Percentiles rank a stretch among this genome's conserved stretches.
Conservation (phyloP, 2,113 vertebrate genomes). For the Turdus rufiventris region DNA sequence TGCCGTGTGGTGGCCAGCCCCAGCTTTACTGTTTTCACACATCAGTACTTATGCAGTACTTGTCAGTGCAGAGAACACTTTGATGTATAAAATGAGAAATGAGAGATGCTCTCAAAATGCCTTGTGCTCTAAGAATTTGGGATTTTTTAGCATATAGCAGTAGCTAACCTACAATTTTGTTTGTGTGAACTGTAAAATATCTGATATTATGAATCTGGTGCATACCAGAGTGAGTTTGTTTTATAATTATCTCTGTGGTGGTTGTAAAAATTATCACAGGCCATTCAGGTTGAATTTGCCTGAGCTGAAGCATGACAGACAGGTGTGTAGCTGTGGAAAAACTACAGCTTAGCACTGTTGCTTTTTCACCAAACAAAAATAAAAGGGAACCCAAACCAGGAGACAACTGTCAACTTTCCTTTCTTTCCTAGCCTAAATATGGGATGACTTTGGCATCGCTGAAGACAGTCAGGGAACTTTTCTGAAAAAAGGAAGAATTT, state of each 20-base stretch:
- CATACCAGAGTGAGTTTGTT: not conserved
- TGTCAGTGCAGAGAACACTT: not conserved
- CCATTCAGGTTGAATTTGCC: not conserved
- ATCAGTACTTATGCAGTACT: fast-evolving
- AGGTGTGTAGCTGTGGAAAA: not conserved
- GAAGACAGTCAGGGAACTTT: not conserved
- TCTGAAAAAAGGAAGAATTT: not conserved
- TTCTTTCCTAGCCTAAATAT: not conserved
- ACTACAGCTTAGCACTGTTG: not conserved
- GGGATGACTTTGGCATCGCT: not conserved
- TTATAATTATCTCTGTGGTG: not conserved
- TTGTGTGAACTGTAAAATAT: not conserved
- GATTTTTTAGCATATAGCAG: not conserved
- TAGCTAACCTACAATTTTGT: not conserved
- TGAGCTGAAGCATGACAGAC: not conserved
- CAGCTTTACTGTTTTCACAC: not conserved
- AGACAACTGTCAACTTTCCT: not conserved
- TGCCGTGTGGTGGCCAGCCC: fast-evolving
- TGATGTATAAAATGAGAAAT: not conserved
- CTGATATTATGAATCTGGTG: not conserved
- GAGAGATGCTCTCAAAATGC: not conserved
- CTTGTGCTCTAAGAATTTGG: not conserved
- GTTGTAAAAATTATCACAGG: not conserved
- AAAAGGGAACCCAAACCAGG: not conserved
- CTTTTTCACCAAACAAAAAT: not conserved